These are phyloP conservation scores for Creontiades dilutus DNA, from an alignment of 2,888 invertebrate genomes.

Conservation along the genomic window DNA sequence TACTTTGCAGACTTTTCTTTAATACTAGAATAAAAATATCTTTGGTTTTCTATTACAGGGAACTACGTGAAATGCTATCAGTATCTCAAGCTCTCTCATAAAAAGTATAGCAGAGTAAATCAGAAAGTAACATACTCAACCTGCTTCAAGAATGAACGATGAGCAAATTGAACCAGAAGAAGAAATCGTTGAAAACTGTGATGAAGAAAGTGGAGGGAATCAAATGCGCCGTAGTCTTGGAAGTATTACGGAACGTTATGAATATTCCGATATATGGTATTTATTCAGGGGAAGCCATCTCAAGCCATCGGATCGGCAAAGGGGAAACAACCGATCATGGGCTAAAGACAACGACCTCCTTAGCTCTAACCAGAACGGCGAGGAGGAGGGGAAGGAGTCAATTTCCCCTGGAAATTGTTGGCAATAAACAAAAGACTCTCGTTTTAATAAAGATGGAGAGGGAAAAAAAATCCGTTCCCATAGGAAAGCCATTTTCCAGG, in stretches of 20 bases:
- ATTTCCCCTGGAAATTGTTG: conserved; percentile 69
- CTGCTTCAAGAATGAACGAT: no score
- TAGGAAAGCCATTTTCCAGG: conserved; percentile 73
- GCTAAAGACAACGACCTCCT: conserved; percentile 47
- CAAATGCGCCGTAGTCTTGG: no score
- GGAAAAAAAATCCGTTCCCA: conserved; percentile 45
- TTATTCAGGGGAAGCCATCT: conserved; percentile 23
- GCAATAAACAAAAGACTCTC: conserved; percentile 70
- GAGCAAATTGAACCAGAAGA: no score
- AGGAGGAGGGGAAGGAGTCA: conserved; percentile 55
- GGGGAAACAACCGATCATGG: conserved; percentile 12
- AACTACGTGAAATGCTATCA: no score
- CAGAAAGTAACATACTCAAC: no score
- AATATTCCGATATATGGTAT: not conserved
- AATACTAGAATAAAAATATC: no score
- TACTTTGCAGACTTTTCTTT: no score
- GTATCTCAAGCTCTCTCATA: no score
- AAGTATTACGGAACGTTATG: not conserved
- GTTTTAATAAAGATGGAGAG: conserved; percentile 71
- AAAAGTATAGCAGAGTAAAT: no score
- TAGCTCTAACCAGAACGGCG: conserved; percentile 21
- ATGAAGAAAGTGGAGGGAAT: no score
- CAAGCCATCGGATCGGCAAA: not conserved
- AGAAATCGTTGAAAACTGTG: no score
- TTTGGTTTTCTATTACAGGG: no score